These are phyloP conservation scores for Elachura formosa DNA, from an alignment of 2,113 vertebrate genomes.

Conservation along the genomic window DNA sequence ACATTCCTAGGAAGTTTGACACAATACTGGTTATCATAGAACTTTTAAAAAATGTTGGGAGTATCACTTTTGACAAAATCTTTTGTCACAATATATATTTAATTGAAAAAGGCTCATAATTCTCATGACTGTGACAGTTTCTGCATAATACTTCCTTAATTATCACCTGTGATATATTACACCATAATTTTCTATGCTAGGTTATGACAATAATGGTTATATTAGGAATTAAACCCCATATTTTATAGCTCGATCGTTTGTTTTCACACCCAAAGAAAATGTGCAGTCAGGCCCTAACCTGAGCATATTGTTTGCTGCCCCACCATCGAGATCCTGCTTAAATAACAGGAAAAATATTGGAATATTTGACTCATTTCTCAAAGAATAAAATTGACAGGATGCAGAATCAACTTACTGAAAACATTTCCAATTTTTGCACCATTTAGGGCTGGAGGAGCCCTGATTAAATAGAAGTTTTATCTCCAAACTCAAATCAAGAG, in stretches of 20 bases:
- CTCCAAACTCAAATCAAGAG: neutral
- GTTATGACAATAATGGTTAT: neutral
- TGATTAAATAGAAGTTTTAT: rapidly evolving
- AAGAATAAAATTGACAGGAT: neutral
- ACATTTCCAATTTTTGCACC: neutral
- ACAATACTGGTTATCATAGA: neutral
- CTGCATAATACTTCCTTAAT: neutral
- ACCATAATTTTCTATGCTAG: neutral
- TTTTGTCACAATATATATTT: neutral
- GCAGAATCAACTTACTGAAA: neutral
- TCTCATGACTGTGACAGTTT: neutral
- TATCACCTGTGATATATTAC: neutral
- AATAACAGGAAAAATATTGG: neutral
- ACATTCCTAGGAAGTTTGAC: neutral
- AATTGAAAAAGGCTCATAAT: neutral
- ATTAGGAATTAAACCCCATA: neutral
- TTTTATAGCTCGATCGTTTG: neutral
- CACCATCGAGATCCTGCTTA: neutral
- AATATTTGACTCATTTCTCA: neutral
- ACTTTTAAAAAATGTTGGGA: neutral
- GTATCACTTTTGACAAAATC: neutral
- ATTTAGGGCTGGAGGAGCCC: neutral
- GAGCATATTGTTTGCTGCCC: neutral
- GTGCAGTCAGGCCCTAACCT: neutral
- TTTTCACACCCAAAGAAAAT: neutral